Base-by-base conservation (phyloP, 2,113 vertebrate species). In the Plectropomus leopardus region DNA sequence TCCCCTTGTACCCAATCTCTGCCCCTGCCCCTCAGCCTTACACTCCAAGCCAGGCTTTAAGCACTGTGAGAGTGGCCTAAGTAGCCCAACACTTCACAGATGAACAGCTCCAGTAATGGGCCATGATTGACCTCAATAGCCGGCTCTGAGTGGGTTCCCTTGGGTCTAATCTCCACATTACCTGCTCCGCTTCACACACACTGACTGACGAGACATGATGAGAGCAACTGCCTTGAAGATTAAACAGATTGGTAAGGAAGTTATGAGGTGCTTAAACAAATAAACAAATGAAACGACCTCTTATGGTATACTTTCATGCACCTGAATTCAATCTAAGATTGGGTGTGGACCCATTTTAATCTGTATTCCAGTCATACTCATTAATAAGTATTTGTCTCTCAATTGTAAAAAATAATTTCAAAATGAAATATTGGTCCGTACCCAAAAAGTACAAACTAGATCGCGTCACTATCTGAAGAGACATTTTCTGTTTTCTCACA, bases 21-120 rank as follows among this genome's bases (percentile, higher is more conserved):
- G 55, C 53, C 77, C 69, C 28, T 66, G 64, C 44, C 71, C 83
- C 77, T 74, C 83, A 80, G 80, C 82, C 69, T 89, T 87, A 89
- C 86, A 90, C 89, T 86, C 57, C 63, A 67, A n/a, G 75, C 61
- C 76, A 44, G 28, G 70, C 54, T 86, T 63, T 92, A 92, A 92
- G 92, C 88, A 88, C 88, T 94, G 92, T 92, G 90, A 93, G 92
- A 92, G 80, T 91, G 86, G 87, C 82, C 90, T 88, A 87, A 94
- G 92, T 91, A 89, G 90, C 85, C 86, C 77, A 86, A 88, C 78
- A 88, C 88, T 93, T 93, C 87, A 93, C 91, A 93, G 83, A 89
- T 89, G 81, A 93, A 87, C 88, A 92, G 90, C 81, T 92, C 76
- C 69, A 86, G 88, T 93, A 93, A 94, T 92, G 88, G 90, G 88